phyloP scores from a whole-genome alignment of 2,888 invertebrate genomes.

The Prosapia bicincta region DNA sequence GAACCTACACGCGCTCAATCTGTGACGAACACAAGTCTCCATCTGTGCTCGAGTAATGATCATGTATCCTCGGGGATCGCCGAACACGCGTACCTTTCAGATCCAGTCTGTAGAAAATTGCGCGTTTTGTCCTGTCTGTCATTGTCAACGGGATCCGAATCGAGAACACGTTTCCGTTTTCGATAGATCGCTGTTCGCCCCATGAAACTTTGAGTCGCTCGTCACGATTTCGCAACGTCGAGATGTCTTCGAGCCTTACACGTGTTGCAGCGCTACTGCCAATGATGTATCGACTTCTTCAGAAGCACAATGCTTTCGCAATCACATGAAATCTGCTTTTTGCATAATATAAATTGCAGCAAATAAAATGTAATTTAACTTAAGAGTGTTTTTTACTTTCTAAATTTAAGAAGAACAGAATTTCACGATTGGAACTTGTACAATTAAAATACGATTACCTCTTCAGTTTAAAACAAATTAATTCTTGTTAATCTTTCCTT shows the following conservation, averaged over 20 bases:
- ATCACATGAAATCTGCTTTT: no score
- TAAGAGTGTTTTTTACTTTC: no score
- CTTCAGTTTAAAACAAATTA: no score
- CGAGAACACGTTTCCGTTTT: not conserved
- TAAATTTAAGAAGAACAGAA: no score
- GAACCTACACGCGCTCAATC: not conserved
- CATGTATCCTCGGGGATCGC: not conserved
- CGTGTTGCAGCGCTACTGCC: not conserved
- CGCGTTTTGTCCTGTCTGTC: constrained; percentile 24
- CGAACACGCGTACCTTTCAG: not conserved
- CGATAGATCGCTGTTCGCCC: not conserved
- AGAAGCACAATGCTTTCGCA: no score
- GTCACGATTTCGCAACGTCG: not conserved
- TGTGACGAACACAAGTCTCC: no score
- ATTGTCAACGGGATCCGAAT: not conserved
- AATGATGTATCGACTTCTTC: not conserved
- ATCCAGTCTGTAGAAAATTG: constrained; percentile 15
- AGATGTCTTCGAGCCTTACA: not conserved
- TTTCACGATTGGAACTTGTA: no score
- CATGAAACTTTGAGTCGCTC: not conserved
- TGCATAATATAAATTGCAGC: no score
- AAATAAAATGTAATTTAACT: no score
- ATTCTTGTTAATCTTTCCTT: no score
- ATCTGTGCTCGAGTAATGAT: not conserved
- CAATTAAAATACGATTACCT: no score